Conservation (phyloP, 2,888 invertebrate species). For the Cordylochernes scorpioides region DNA sequence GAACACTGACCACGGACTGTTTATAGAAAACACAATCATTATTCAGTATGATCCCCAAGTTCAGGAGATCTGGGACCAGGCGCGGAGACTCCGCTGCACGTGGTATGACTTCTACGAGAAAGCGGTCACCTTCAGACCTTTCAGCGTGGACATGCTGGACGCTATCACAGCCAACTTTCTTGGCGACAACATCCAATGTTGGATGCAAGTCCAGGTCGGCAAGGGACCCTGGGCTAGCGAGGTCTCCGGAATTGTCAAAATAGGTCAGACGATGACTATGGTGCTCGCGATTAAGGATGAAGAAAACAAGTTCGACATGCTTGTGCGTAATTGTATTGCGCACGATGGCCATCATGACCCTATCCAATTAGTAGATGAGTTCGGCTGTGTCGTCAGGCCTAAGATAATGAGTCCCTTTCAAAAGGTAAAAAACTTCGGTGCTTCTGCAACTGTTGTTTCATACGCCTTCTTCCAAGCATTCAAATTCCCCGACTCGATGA, state of each 20-base stretch:
- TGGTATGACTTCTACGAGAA: conserved; percentile 93
- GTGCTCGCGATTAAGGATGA: conserved; percentile 81
- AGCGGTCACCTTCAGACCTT: conserved; percentile 73
- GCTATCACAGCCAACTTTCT: conserved; percentile 83
- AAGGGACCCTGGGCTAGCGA: conserved; percentile 93
- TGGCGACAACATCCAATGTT: conserved; percentile 78
- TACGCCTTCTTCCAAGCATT: conserved; percentile 90
- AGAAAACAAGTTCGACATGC: conserved; percentile 83
- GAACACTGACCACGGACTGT: conserved; percentile 27
- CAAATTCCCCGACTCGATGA: conserved; percentile 89
- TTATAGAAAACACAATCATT: conserved; percentile 78
- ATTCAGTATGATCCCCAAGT: conserved; percentile 72
- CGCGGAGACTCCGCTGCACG: conserved; percentile 64
- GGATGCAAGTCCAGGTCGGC: conserved; percentile 92
- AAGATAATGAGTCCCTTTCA: conserved; percentile 81
- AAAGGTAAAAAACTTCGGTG: conserved; percentile 81
- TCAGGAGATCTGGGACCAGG: conserved; percentile 84
- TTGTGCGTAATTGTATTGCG: conserved; percentile 74
- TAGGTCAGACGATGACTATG: conserved; percentile 91
- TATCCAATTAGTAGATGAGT: conserved; percentile 71
- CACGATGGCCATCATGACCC: conserved; percentile 79
- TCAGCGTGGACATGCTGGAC: conserved; percentile 71
- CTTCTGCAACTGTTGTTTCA: conserved; percentile 72
- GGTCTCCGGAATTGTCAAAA: conserved; percentile 79
- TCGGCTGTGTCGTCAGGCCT: conserved; percentile 70